Evolutionary conservation across 2,888 invertebrate genomes (phyloP), one percentile per base, ranked within the genome.

Genomic region (Taphrorychus bicolor): DNA sequence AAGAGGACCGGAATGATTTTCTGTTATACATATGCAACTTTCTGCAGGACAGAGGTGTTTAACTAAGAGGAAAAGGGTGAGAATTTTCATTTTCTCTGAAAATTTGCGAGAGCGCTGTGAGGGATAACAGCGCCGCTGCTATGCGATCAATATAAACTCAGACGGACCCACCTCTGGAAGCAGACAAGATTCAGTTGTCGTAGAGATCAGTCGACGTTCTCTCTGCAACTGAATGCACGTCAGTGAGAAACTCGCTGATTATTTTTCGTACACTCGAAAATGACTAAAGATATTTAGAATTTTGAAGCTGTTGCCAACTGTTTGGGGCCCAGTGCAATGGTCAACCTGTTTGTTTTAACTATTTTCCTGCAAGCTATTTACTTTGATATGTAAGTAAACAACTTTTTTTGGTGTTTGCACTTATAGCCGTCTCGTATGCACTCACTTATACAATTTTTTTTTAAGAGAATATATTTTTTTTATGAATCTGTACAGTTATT

Each of bases 161-260:
- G 64, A 56, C 22, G 56, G 69, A 56, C 69, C 69, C 69, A 24
- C 69, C 69, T 69, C 66, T 51, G 56, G 60, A 60, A 60, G 57
- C 65, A 65, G 64, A 65, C 60, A 41, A 41, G 42, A 45, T 65
- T 64, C 51, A 65, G 64, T 69, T 60, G 57, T 64, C 64, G 64
- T 62, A 65, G 60, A 69, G 49, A 57, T 19, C 64, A 64, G 57
- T 60, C 57, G 22, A n/a, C n/a, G 56, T 23, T 51, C 42, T 59
- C 18, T 59, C 54, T 62, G 53, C 45, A 49, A 48, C 59, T 63
- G 62, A 56, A 59, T 63, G 59, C 56, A 32, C 68, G 56, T n/a
- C 40, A 56, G 63, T 41, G 61, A 52, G 32, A 56, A 45, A 58
- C 22, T 58, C 61, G 66, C 56, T 11, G 45, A 19, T 57, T 58